Evolutionary conservation across 2,888 invertebrate species (phyloP), one percentile per base, ranked within the genome.

Genomic region (Iselma pallidipennis): DNA sequence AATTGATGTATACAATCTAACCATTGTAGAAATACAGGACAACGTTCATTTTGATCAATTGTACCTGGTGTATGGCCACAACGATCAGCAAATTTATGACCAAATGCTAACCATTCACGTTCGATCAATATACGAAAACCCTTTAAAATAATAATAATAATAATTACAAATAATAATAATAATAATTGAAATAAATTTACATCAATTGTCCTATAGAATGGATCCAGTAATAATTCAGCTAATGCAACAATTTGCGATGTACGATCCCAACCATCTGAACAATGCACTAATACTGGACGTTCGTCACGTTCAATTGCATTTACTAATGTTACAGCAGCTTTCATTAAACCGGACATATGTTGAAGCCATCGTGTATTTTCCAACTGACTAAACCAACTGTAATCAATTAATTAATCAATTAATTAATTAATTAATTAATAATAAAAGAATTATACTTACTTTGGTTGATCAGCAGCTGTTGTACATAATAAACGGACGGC

Each of bases 261-360:
- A 70, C 98, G 87, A 83, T 99, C 98, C 98, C 98, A 98, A 50
- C 98, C 98, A 83, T 98, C 98, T 2, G 96, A 96, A 82, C 98
- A 98, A 82, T 98, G 98, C 9, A 99, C 96, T 64, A 99, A 85
- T 57, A 96, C 98, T 6, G 97, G 95, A 53, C 95, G 87, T 16
- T 89, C 92, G 62, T 93, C 92, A 54, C 87, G 86, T 71, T 91
- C 91, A 62, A 95, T 89, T 0, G 92, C 91, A 62, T 90, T 90
- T 4, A 91, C 92, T 31, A 94, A 91, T 7, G 90, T 89, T 70
- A 89, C 85, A 19, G 96, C 91, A 6, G 95, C 91, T 66, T 91
- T 89, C 74, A 95, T 82, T 61, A 97, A 85, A 19, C 92, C 92
- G 14, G 93, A 90, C 83, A 96, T 89, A 83, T 96, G 92, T 74